Evolutionary conservation across 2,888 invertebrate genomes (phyloP).

Genomic region (Hofmannophila pseudospretella): DNA sequence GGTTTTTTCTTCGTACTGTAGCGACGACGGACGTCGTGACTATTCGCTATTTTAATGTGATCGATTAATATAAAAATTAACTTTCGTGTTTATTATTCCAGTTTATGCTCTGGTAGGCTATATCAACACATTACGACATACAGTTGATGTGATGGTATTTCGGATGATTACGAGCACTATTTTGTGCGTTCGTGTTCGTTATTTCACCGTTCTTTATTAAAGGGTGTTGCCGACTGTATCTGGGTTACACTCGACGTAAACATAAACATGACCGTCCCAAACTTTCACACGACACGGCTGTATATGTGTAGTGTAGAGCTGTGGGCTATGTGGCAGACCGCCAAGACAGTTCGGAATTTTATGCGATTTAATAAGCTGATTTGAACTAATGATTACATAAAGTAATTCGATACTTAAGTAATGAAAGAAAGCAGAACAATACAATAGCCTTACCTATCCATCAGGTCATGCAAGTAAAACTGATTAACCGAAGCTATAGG

Average conservation of each 20-base stretch:
- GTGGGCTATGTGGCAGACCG: conserved; percentile 26
- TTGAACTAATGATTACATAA: no score
- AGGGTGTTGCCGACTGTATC: conserved; percentile 31
- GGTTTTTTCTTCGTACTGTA: no score
- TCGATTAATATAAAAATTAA: neutral
- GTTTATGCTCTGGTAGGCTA: neutral
- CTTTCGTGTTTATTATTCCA: neutral
- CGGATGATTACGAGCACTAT: conserved; percentile 7
- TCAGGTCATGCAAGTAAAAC: neutral
- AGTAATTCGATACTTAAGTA: no score
- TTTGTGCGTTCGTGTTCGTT: neutral
- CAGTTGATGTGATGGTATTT: conserved; percentile 8
- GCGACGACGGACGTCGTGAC: no score
- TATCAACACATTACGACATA: conserved; percentile 5
- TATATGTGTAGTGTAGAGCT: no score
- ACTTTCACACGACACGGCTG: conserved; percentile 48
- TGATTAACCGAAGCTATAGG: neutral
- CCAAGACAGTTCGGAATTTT: conserved; percentile 20
- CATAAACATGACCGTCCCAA: conserved; percentile 43
- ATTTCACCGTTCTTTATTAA: conserved; percentile 13
- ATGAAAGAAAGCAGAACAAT: no score
- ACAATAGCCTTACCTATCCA: no score
- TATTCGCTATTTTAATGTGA: no score
- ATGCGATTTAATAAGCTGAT: conserved; percentile 5
- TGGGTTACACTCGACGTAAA: conserved; percentile 50